These are phyloP conservation scores for Scartelaos histophorus DNA, from an alignment of 2,113 vertebrate genomes.

Conservation along the genomic window DNA sequence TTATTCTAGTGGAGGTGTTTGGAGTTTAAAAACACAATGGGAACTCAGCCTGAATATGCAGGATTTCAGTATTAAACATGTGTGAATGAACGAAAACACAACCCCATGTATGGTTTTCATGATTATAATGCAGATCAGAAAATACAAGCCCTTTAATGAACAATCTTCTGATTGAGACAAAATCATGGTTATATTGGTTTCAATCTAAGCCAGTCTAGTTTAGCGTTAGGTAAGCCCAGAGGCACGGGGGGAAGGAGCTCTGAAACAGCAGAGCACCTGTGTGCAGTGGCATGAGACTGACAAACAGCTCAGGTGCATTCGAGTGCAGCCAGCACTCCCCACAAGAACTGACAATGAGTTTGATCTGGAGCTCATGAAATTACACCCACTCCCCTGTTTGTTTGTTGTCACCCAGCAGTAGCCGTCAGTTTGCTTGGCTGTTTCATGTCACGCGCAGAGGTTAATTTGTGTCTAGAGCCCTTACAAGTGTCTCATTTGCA, in stretches of 20 bases:
- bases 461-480: slow-evolving; percentile 41
- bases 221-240: slow-evolving; percentile 11
- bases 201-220: slow-evolving; percentile 23
- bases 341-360: slow-evolving; percentile 54
- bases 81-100: too few species aligned
- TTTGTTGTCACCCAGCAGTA: slow-evolving; percentile 54
- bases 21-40: too few species aligned
- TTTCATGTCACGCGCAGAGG: slow-evolving; percentile 45
- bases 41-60: too few species aligned
- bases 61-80: too few species aligned
- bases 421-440: slow-evolving; percentile 29
- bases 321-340: slow-evolving; percentile 51
- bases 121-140: too few species aligned
- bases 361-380: slow-evolving; percentile 63
- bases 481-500: slow-evolving; percentile 56
- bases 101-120: too few species aligned
- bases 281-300: slow-evolving; percentile 64
- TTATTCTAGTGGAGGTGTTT: too few species aligned
- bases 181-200: slow-evolving; percentile 24
- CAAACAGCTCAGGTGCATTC: slow-evolving; percentile 57
- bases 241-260: slow-evolving; percentile 16
- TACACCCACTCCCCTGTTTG: slow-evolving; percentile 55
- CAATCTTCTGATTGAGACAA: background rate
- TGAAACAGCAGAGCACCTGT: slow-evolving; percentile 56
- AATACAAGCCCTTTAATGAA: background rate